A percentile compares a stretch with the other conserved stretches of the same genome.
Conservation (phyloP, 2,797 vertebrate genomes). For the Telmatherina bonti region DNA sequence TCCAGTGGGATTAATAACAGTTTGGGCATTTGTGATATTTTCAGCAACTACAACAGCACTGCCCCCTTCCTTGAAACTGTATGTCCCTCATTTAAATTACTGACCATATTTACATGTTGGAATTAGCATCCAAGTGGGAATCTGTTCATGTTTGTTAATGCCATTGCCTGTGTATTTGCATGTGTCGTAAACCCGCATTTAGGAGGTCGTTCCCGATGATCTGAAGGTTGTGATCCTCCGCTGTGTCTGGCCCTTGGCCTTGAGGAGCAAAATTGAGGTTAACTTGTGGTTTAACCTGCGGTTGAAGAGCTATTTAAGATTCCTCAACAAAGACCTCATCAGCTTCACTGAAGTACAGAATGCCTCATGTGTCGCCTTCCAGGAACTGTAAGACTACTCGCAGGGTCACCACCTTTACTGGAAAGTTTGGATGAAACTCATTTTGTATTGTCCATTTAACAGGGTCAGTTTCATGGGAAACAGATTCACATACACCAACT, state of each 20-base stretch:
- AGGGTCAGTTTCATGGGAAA: slow-evolving; percentile 72
- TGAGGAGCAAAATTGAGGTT: slow-evolving; percentile 65
- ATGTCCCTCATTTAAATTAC: slow-evolving; percentile 16
- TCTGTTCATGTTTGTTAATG: not conserved
- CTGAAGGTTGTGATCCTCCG: slow-evolving; percentile 62
- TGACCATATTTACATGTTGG: not conserved
- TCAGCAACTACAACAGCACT: slow-evolving; percentile 67
- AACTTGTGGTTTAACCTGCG: slow-evolving; percentile 65
- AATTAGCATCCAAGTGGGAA: not conserved
- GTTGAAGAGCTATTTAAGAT: slow-evolving; percentile 64
- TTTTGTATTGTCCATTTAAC: slow-evolving; percentile 11
- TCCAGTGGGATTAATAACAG: slow-evolving; percentile 33
- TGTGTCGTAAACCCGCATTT: not conserved
- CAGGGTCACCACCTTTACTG: not conserved
- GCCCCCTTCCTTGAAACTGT: slow-evolving; percentile 69
- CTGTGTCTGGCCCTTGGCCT: slow-evolving; percentile 73
- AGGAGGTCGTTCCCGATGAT: slow-evolving; percentile 68
- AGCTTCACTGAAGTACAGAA: slow-evolving; percentile 48
- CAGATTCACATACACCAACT: slow-evolving; percentile 64
- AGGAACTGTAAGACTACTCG: slow-evolving; percentile 68
- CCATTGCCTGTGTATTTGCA: not conserved
- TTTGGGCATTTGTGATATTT: slow-evolving; percentile 66
- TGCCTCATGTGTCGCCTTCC: slow-evolving; percentile 70
- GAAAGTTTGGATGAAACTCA: not conserved
- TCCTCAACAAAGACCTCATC: slow-evolving; percentile 73